Base-by-base conservation (phyloP, 1,140 invertebrate species). In the Harlomillsia oculata region DNA sequence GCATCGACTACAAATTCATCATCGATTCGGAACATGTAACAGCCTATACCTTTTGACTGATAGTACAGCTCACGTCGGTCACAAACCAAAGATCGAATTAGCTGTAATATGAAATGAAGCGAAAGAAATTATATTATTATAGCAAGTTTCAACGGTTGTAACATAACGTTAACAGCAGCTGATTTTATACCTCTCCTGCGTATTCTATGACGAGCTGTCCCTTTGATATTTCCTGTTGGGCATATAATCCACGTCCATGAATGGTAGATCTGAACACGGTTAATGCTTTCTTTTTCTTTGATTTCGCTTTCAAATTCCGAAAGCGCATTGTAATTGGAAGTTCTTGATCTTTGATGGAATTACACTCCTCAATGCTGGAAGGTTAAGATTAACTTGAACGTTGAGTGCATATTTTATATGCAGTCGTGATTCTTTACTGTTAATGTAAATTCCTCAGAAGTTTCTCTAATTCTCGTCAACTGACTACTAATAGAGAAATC, bases 21-120 rank as follows among this genome's bases (percentile, higher is more conserved):
- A 72, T 97, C 94, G 70, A 99, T 77, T 26, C 95, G 83, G 75
- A 99, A 99, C 95, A 99, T 99, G 74, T 99, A 99, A 71, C 92
- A 96, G 25, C 91, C 91, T 64, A 97, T 94, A 53, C 88, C 86
- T 70, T 85, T 85, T 61, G 85, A 82, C 68, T 93, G 89, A 71
- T 97, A 96, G 63, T 83, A 84, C 63, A 89, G 86, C 72, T 96
- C 91, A 41, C 91, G 76, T 69, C 89, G 3, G 26, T 45, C 40
- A 56, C 40, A 26, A 9, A 53, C 74, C 21, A 85, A 82, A 14
- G 88, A 85, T 60, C 91, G 80, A 69, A 97, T 95, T 26, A 91
- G 80, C 79, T 82, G 26, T 34, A 16, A n/a, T 25, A 21, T 18
- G 11, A 37, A 25, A 44, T 20, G 8, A 51, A 57, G 14, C 2